These are phyloP conservation scores for Sylvicola cinctus DNA, from an alignment of 2,888 invertebrate species.

Conservation along the genomic window DNA sequence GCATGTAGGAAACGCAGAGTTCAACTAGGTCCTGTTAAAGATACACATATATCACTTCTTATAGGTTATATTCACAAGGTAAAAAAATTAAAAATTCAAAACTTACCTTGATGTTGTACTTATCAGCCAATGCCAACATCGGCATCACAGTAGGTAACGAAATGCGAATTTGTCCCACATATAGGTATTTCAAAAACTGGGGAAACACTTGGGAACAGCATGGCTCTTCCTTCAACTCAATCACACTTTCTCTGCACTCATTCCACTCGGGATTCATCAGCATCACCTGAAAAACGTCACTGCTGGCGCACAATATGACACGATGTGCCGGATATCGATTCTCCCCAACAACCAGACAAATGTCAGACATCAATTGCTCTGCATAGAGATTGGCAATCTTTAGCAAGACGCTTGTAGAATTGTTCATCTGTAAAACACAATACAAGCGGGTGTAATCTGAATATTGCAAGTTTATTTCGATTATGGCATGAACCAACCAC, in stretches of 20 bases:
- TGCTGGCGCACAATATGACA: slow-evolving; percentile 78
- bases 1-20: slow-evolving; percentile 75
- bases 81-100: slow-evolving; percentile 2
- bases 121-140: slow-evolving; percentile 75
- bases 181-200: slow-evolving; percentile 67
- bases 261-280: slow-evolving; percentile 85
- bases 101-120: slow-evolving; percentile 73
- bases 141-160: slow-evolving; percentile 70
- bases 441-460: background rate
- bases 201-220: slow-evolving; percentile 71
- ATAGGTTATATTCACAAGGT: slow-evolving; percentile 1
- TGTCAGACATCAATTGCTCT: slow-evolving; percentile 76
- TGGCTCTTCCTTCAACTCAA: slow-evolving; percentile 69
- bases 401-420: slow-evolving; percentile 57
- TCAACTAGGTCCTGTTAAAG: slow-evolving; percentile 51
- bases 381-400: slow-evolving; percentile 69
- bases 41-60: slow-evolving; percentile 6
- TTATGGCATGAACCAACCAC: background rate
- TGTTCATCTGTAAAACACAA: slow-evolving; percentile 46
- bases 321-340: slow-evolving; percentile 72
- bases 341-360: slow-evolving; percentile 63
- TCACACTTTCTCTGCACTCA: slow-evolving; percentile 67
- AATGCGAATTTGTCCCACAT: slow-evolving; percentile 76
- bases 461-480: background rate
- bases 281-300: slow-evolving; percentile 95